Evolutionary conservation across 2,113 vertebrate species (phyloP), one percentile per base, ranked within the genome.

Genomic region (Thamnophis sirtalis): DNA sequence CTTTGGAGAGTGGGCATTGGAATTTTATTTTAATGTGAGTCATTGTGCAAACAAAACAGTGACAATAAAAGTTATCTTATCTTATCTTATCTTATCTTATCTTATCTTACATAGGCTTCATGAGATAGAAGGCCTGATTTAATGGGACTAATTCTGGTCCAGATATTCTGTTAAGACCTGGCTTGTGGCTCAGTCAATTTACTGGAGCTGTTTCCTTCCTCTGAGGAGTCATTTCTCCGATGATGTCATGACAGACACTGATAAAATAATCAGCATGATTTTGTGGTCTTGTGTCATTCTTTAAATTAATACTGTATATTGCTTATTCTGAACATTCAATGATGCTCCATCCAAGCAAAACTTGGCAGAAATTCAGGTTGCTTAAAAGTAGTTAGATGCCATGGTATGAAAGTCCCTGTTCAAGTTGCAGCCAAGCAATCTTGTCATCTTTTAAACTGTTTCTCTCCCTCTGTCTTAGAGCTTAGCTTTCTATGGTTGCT

Each of bases 261-360:
- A 80, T 80, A 80, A 43, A 80, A 43, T 43, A 28, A 33, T n/a
- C 63, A n/a, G 33, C 17, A 9, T 21, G 33, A 38, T 80, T 87
- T 21, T 38, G 54, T 21, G 43, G 91, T 90, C 10, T 88, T 53
- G 63, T 89, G 91, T 88, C 89, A 91, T 86, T 95, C 58, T 9
- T 55, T 87, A 92, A 55, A 60, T 93, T 94, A 92, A 92, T 94
- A 60, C 58, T 60, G 58, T 28, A 89, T 38, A 56, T 94, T 92
- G 88, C 89, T 85, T 84, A 96, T 94, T 93, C 94, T 94, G 63
- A 73, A 63, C 93, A 28, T 68, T 38, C 50, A 15, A 33, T 90
- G 58, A 91, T 93, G 94, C 88, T 94, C 89, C 94, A 92, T 89
- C 38, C 26, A 84, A 43, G 2, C 19, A 56, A 88, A 84, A 87